These are phyloP conservation scores for Coelopa frigida DNA, from an alignment of 1,140 invertebrate genomes.

Conservation along the genomic window DNA sequence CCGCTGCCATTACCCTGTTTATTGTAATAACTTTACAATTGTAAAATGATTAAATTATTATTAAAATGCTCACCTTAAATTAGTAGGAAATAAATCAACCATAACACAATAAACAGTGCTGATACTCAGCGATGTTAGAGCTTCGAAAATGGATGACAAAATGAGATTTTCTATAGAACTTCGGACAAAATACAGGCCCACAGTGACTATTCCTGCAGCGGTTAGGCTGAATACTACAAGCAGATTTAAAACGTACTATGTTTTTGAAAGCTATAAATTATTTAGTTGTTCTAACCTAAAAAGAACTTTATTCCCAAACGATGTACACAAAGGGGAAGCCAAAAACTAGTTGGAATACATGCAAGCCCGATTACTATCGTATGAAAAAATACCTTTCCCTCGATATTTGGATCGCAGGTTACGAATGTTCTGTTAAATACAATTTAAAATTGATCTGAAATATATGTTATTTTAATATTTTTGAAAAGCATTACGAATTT, in stretches of 20 bases:
- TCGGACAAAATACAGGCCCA: conserved; percentile 68
- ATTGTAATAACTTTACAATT: conserved; percentile 3
- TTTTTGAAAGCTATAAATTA: not conserved
- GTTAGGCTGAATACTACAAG: conserved; percentile 56
- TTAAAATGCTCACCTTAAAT: conserved; percentile 54
- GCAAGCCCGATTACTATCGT: conserved; percentile 65
- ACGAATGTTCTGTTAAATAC: conserved; percentile 46
- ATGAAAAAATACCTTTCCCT: conserved; percentile 59
- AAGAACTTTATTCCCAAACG: conserved; percentile 67
- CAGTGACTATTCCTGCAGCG: conserved; percentile 62
- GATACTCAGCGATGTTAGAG: conserved; percentile 64
- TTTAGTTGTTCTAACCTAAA: conserved; percentile 50
- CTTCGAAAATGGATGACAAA: conserved; percentile 67
- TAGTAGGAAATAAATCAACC: conserved; percentile 70
- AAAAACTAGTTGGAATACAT: conserved; percentile 65
- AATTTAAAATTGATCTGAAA: conserved; percentile 56
- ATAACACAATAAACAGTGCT: conserved; percentile 67
- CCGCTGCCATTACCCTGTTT: conserved; percentile 70
- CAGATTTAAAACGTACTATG: not conserved
- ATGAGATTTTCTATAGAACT: conserved; percentile 62
- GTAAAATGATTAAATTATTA: conserved; percentile 3
- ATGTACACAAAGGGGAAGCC: conserved; percentile 64
- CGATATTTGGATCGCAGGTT: conserved; percentile 43
- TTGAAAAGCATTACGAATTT: conserved; percentile 39
- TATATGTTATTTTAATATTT: conserved; percentile 11